Evolutionary conservation across 2,888 invertebrate species (phyloP).

Genomic region (Seladonia tumulorum): DNA sequence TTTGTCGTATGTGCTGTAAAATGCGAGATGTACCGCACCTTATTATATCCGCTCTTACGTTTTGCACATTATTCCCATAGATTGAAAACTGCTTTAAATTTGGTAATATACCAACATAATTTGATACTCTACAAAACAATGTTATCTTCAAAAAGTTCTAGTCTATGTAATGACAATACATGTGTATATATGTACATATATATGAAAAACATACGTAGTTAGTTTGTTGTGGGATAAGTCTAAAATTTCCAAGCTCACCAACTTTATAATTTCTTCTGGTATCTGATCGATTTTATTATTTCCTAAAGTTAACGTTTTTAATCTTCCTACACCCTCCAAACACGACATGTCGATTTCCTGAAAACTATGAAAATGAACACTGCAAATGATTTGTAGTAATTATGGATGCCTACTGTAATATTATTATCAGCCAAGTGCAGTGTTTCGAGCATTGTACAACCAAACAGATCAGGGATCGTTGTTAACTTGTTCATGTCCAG

Average conservation of each 20-base stretch:
- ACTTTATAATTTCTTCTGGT: conserved; percentile 91
- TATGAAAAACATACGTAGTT: conserved; percentile 82
- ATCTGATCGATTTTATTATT: conserved; percentile 92
- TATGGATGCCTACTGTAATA: conserved; percentile 87
- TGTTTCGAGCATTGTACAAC: conserved; percentile 91
- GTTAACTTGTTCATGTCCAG: conserved; percentile 93
- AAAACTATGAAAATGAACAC: conserved; percentile 74
- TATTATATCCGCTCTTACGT: conserved; percentile 93
- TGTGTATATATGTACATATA: not conserved
- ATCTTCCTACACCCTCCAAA: conserved; percentile 89
- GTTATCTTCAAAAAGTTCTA: conserved; percentile 13
- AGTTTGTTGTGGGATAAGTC: conserved; percentile 93
- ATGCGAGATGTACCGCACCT: conserved; percentile 93
- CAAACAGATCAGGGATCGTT: conserved; percentile 90
- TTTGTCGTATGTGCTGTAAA: conserved; percentile 91
- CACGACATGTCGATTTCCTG: conserved; percentile 90
- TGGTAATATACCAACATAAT: conserved; percentile 88
- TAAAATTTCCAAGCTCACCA: conserved; percentile 91
- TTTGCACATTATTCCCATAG: conserved; percentile 94
- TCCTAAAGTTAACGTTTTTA: conserved; percentile 91
- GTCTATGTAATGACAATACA: conserved; percentile 1
- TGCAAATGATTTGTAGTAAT: not conserved
- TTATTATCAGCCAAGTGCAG: conserved; percentile 93
- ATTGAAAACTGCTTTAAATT: conserved; percentile 93
- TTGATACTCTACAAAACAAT: conserved; percentile 87